Base-by-base conservation (phyloP, 2,888 invertebrate genomes). In the Drosophila phalerata region DNA sequence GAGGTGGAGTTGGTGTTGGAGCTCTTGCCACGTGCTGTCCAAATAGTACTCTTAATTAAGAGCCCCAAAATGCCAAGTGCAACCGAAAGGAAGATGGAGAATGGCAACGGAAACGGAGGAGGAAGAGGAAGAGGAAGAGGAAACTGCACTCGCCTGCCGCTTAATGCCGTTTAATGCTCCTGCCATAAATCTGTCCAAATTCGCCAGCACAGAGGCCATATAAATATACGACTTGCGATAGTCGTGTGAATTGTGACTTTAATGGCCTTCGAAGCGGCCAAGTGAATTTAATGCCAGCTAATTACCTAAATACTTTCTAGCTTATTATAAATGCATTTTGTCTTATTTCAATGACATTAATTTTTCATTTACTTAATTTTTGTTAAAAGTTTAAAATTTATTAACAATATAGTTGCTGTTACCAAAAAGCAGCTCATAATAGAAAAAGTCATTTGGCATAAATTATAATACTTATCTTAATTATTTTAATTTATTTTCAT, bases 171-270 rank as follows among this genome's bases (percentile, higher is more conserved):
- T 82, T 85, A 85, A 79, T 85, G 83, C 71, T 65, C 22, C 51
- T 58, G 70, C 81, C 78, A 87, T 85, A 85, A 85, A 85, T 85
- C 85, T 80, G 75, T 75, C 87, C 78, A 73, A 85, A 85, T 77
- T 72, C 77, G 57, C 69, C 49, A 47, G 72, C 66, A 68, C 69
- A 55, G 75, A 38, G 71, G 76, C 85, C 72, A 73, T 85, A 85
- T 78, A 78, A 80, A 82, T 75, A 77, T 80, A 81, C 73, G 73
- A 81, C 72, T 78, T 79, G 76, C 76, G 79, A 78, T 81, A 76
- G 84, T 73, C 64, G 25, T 37, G 67, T 57, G 66, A 70, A 82
- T 64, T 57, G 73, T 32, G 70, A 69, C 70, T 82, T 85, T 82
- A 68, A 79, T 77, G 83, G 70, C 64, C 71, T 49, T 57, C 15